Conservation (phyloP, 2,888 invertebrate species). For the Tethea ocularis region DNA sequence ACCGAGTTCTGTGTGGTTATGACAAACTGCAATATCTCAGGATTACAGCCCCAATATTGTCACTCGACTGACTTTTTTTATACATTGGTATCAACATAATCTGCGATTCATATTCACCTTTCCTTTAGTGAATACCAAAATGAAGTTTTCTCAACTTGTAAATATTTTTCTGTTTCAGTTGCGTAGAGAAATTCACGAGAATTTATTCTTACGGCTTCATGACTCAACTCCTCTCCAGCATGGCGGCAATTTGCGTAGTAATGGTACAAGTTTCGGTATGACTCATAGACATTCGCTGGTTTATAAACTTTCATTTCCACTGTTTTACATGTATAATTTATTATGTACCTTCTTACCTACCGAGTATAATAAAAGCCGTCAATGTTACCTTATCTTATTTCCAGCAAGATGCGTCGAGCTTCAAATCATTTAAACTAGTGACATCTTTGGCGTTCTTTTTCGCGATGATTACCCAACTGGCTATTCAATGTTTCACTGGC, state of each 20-base stretch:
- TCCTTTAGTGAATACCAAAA: slow-evolving; percentile 33
- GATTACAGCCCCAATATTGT: slow-evolving; percentile 78
- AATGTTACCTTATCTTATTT: slow-evolving; percentile 20
- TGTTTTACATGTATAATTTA: slow-evolving; percentile 9
- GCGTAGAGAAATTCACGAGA: slow-evolving; percentile 68
- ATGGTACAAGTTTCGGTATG: slow-evolving; percentile 82
- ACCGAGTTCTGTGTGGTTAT: slow-evolving; percentile 49
- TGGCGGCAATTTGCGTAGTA: slow-evolving; percentile 78
- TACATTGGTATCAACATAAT: slow-evolving; percentile 69
- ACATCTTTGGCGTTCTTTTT: slow-evolving; percentile 75
- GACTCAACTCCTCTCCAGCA: slow-evolving; percentile 77
- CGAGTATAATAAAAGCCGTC: neutral
- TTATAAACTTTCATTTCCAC: slow-evolving; percentile 1
- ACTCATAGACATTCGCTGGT: slow-evolving; percentile 21
- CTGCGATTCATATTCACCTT: slow-evolving; percentile 62
- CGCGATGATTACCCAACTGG: slow-evolving; percentile 74
- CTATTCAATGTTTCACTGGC: slow-evolving; percentile 73
- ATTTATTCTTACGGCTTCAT: slow-evolving; percentile 79
- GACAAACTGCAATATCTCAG: slow-evolving; percentile 73
- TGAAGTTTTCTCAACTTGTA: slow-evolving; percentile 37
- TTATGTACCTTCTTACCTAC: neutral
- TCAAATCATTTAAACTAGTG: slow-evolving; percentile 65
- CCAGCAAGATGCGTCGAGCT: slow-evolving; percentile 74
- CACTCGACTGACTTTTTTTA: slow-evolving; percentile 63
- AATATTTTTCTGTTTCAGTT: slow-evolving; percentile 54